A percentile compares a stretch with the other conserved stretches of the same genome.
These are phyloP conservation scores for Pseudomugil tenellus DNA, from an alignment of 2,797 vertebrate genomes.

Conservation along the genomic window DNA sequence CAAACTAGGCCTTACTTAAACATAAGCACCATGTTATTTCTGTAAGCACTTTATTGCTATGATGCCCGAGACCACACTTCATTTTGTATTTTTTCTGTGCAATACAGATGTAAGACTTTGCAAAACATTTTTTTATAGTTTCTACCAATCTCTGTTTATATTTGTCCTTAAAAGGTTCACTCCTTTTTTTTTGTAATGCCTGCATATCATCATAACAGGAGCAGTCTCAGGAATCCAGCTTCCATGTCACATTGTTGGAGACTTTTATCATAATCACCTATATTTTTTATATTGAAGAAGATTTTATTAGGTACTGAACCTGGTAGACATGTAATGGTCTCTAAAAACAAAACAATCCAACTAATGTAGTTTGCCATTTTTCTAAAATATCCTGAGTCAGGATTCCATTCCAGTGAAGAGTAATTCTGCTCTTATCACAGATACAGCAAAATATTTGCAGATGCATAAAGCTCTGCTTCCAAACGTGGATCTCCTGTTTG, in stretches of 20 bases:
- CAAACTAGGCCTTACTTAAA: neutral
- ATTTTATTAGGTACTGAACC: neutral
- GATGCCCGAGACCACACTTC: neutral
- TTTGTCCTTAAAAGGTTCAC: neutral
- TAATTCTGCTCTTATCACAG: neutral
- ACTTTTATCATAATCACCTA: conserved; percentile 1
- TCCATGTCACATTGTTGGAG: neutral
- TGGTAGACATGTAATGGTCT: neutral
- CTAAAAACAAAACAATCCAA: neutral
- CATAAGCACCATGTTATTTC: neutral
- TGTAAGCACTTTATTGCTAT: conserved; percentile 1
- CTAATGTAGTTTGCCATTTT: neutral
- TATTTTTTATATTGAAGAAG: neutral
- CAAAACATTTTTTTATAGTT: neutral
- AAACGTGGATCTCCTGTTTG: neutral
- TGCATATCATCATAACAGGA: neutral
- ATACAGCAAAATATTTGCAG: neutral
- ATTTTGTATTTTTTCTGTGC: neutral
- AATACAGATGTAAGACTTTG: neutral
- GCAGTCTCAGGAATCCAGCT: neutral
- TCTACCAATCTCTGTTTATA: neutral
- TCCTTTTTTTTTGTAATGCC: neutral
- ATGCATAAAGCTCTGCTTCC: neutral
- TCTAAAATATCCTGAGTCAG: neutral
- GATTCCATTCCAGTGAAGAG: neutral